Conservation (phyloP, 1,140 invertebrate genomes). For the Thaumatotibia leucotreta region DNA sequence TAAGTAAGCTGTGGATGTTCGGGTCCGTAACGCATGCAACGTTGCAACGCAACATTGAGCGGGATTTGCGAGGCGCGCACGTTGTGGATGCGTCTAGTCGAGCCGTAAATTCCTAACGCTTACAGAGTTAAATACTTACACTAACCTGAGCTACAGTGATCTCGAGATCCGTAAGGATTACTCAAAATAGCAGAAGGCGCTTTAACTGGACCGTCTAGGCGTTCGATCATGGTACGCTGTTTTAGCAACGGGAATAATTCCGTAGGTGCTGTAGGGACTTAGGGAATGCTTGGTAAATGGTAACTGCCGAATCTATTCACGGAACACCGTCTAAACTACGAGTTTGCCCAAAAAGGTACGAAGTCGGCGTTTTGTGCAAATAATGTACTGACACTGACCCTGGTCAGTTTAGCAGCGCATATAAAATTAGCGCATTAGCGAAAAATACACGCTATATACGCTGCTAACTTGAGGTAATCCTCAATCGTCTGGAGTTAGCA, state of each 20-base stretch:
- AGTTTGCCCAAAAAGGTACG: background rate
- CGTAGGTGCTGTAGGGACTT: background rate
- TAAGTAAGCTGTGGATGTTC: background rate
- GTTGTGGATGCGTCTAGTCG: background rate
- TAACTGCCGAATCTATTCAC: background rate
- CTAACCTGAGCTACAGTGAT: background rate
- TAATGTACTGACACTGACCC: too few species aligned
- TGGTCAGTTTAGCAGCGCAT: too few species aligned
- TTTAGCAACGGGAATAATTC: background rate
- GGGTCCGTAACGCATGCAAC: background rate
- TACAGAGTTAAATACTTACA: background rate
- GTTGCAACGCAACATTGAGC: conserved; percentile 5
- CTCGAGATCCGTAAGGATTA: background rate
- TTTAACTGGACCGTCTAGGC: background rate
- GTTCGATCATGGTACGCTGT: background rate
- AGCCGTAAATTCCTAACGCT: background rate
- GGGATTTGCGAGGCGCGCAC: background rate
- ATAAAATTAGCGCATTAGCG: too few species aligned
- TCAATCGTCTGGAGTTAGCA: too few species aligned
- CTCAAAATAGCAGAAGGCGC: background rate
- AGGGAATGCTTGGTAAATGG: background rate
- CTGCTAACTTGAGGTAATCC: too few species aligned
- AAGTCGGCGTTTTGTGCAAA: too few species aligned
- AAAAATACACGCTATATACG: too few species aligned
- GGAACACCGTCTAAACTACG: background rate